Base-by-base conservation (phyloP, 2,888 invertebrate genomes). In the Schizaphis graminum region DNA sequence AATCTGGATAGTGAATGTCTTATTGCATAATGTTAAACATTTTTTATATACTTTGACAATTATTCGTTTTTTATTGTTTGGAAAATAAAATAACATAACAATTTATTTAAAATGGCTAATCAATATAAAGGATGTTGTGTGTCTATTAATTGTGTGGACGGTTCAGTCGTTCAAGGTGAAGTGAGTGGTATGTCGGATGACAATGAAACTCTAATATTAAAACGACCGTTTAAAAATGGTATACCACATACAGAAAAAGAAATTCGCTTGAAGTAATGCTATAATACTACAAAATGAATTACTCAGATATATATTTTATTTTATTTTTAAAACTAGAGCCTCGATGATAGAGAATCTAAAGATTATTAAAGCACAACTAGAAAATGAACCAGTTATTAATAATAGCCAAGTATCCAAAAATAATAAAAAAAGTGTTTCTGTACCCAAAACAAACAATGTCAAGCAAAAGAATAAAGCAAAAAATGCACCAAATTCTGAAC, bases 221-320 rank as follows among this genome's bases (percentile, higher is more conserved):
- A 97, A 24, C 97, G 98, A 96, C 97, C 98, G 28, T 98, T 98
- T 96, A 97, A 98, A 95, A 98, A 99, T 96, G 98, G 98, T 35
- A 96, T 97, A 67, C 97, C 97, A 57, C 95, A 97, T 95, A 96
- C 97, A 95, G 96, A 97, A 91, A 96, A 96, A 49, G 92, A 90
- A 88, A 56, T 93, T 88, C 86, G 47, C 85, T 67, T 85, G n/a
- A 94, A 44, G 77, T 91, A 92, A 89, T 77, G 11, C 5, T 89
- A 61, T 67, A 88, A 56, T 49, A 87, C 47, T 21, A 84, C 88
- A 53, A 86, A 57, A 47, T 56, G 1, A 53, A 91, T 92, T 61
- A 85, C 21, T 35, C 77, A 21, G 8, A 77, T 77, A 35, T 8
- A 77, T 77, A 77, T 21, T 35, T 77, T 35, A 35, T 77, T 77